Percentiles rank a stretch among this genome's conserved stretches.
Evolutionary conservation across 2,113 vertebrate genomes (phyloP).

Genomic region (Carassius auratus): DNA sequence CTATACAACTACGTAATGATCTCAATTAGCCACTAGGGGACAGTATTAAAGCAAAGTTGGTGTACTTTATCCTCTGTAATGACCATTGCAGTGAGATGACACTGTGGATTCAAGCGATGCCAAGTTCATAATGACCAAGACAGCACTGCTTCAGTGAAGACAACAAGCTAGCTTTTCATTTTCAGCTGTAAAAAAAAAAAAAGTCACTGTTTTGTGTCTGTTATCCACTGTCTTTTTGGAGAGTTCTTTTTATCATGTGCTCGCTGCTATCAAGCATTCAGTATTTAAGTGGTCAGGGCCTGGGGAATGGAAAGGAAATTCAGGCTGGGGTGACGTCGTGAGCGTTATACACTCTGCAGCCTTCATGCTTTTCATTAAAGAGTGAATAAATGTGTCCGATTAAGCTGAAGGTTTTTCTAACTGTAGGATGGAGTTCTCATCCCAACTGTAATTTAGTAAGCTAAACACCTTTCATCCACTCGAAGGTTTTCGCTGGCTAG

Average conservation of each 20-base stretch:
- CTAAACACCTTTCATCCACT: slow-evolving; percentile 23
- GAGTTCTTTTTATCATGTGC: slow-evolving; percentile 64
- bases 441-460: slow-evolving; percentile 32
- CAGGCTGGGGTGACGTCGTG: neutral
- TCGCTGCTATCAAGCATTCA: slow-evolving; percentile 77
- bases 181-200: slow-evolving; percentile 47
- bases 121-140: neutral
- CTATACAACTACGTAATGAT: slow-evolving; percentile 15
- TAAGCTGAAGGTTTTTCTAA: slow-evolving; percentile 38
- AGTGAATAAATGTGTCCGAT: slow-evolving; percentile 35
- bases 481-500: slow-evolving; percentile 16
- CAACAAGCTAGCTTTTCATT: slow-evolving; percentile 51
- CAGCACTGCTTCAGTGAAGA: slow-evolving; percentile 38
- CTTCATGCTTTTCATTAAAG: slow-evolving; percentile 32
- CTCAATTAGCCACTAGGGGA: slow-evolving; percentile 44
- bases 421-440: slow-evolving; percentile 35
- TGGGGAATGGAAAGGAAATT: slow-evolving; percentile 50
- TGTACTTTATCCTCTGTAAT: slow-evolving; percentile 25
- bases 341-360: slow-evolving; percentile 1
- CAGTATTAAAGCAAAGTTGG: slow-evolving; percentile 49
- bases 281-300: slow-evolving; percentile 63
- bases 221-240: slow-evolving; percentile 53
- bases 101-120: slow-evolving; percentile 7
- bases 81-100: slow-evolving; percentile 1
- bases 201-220: slow-evolving; percentile 50